These are phyloP conservation scores for Cydia strobilella DNA, from an alignment of 1,140 invertebrate genomes.

Conservation along the genomic window DNA sequence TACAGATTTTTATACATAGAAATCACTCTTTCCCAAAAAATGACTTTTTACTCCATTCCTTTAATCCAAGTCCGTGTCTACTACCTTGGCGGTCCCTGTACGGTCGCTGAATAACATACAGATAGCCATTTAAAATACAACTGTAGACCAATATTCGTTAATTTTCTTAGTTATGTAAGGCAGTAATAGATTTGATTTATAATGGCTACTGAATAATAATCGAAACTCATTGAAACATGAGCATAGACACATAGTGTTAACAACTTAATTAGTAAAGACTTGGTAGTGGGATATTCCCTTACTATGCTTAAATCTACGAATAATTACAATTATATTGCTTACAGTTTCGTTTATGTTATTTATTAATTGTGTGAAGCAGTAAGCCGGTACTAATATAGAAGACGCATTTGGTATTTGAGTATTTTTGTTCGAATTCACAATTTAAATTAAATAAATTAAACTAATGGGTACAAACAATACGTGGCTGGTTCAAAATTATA, in stretches of 20 bases:
- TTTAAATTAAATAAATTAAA: neutral
- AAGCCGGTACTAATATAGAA: conserved; percentile 41
- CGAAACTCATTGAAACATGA: neutral
- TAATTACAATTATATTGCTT: conserved; percentile 72
- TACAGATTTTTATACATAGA: conserved; percentile 55
- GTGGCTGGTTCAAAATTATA: neutral
- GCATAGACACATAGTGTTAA: conserved; percentile 23
- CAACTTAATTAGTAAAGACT: conserved; percentile 47
- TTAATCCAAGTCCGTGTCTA: neutral
- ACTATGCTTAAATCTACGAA: conserved; percentile 45
- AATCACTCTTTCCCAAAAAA: conserved; percentile 27
- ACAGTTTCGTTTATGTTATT: conserved; percentile 54
- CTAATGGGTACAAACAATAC: neutral
- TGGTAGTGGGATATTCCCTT: conserved; percentile 52
- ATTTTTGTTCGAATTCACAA: neutral
- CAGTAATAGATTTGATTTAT: neutral
- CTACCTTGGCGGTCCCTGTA: no score
- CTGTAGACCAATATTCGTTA: no score
- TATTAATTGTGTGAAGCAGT: conserved; percentile 51
- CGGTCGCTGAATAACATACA: no score
- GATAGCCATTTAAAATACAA: no score
- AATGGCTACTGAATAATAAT: conserved; percentile 19
- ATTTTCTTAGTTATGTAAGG: no score
- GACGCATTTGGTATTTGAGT: conserved; percentile 22
- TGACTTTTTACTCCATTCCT: neutral